phyloP scores from a whole-genome alignment of 1,140 invertebrate genomes.

The Lepidotrigona ventralis region DNA sequence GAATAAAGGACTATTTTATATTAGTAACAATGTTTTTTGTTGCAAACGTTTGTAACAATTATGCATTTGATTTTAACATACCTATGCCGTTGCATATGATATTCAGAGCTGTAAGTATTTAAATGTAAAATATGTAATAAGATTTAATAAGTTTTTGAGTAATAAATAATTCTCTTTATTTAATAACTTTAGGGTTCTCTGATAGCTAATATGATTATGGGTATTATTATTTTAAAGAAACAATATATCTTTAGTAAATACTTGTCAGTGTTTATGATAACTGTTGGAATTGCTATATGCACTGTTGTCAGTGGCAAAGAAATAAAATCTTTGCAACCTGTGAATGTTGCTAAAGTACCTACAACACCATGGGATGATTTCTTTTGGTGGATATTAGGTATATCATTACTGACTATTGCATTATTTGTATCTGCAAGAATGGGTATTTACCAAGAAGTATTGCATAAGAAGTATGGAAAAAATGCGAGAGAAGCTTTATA shows the following conservation, averaged over 20 bases:
- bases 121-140: not conserved
- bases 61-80: slow-evolving; percentile 98
- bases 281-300: slow-evolving; percentile 93
- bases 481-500: slow-evolving; percentile 96
- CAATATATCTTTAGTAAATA: slow-evolving; percentile 93
- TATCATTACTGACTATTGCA: slow-evolving; percentile 91
- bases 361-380: slow-evolving; percentile 81
- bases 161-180: not conserved
- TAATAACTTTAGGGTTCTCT: slow-evolving; percentile 89
- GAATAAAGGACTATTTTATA: slow-evolving; percentile 90
- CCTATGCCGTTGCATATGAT: slow-evolving; percentile 99
- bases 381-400: slow-evolving; percentile 92
- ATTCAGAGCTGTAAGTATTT: slow-evolving; percentile 93
- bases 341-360: slow-evolving; percentile 59
- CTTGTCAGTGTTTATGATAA: slow-evolving; percentile 95
- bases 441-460: slow-evolving; percentile 97
- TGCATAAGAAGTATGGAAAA: slow-evolving; percentile 94
- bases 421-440: slow-evolving; percentile 96
- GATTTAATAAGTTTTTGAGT: not conserved
- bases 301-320: slow-evolving; percentile 92
- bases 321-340: slow-evolving; percentile 76
- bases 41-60: slow-evolving; percentile 96
- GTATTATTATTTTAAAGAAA: slow-evolving; percentile 93
- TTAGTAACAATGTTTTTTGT: slow-evolving; percentile 96
- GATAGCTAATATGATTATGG: slow-evolving; percentile 98